Percentiles rank a stretch among this genome's conserved stretches.
These are phyloP conservation scores for Chaitophorus viminalis DNA, from an alignment of 2,888 invertebrate genomes.

Conservation along the genomic window DNA sequence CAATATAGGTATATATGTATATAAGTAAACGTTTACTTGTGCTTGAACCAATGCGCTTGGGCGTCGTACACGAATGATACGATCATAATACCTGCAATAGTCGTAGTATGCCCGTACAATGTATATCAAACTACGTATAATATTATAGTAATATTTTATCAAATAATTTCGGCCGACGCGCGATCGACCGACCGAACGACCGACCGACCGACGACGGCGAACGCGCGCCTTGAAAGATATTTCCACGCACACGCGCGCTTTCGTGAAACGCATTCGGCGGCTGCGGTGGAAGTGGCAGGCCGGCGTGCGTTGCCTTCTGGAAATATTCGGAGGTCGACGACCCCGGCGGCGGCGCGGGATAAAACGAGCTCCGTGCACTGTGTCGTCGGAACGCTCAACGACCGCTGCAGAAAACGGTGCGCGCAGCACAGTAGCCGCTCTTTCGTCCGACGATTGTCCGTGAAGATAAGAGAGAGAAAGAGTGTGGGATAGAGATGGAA, in stretches of 20 bases:
- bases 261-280: constrained; percentile 34
- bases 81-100: too few species aligned
- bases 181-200: neutral
- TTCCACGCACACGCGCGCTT: constrained; percentile 13
- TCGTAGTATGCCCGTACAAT: too few species aligned
- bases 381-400: neutral
- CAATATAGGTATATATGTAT: too few species aligned
- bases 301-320: constrained; percentile 53
- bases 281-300: neutral
- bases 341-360: constrained; percentile 26
- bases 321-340: constrained; percentile 50
- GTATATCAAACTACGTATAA: too few species aligned
- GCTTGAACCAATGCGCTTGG: too few species aligned
- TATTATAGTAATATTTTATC: too few species aligned
- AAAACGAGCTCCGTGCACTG: constrained; percentile 33
- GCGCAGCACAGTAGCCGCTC: constrained; percentile 28
- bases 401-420: neutral
- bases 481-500: neutral
- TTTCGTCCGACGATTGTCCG: neutral
- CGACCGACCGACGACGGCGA: neutral
- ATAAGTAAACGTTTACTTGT: too few species aligned
- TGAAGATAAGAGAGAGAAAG: neutral
- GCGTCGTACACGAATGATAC: too few species aligned
- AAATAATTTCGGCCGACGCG: too few species aligned
- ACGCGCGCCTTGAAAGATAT: neutral